Percentiles rank a stretch among this genome's conserved stretches.
Evolutionary conservation across 2,888 invertebrate species (phyloP).

Genomic region (Bedellia somnulentella): DNA sequence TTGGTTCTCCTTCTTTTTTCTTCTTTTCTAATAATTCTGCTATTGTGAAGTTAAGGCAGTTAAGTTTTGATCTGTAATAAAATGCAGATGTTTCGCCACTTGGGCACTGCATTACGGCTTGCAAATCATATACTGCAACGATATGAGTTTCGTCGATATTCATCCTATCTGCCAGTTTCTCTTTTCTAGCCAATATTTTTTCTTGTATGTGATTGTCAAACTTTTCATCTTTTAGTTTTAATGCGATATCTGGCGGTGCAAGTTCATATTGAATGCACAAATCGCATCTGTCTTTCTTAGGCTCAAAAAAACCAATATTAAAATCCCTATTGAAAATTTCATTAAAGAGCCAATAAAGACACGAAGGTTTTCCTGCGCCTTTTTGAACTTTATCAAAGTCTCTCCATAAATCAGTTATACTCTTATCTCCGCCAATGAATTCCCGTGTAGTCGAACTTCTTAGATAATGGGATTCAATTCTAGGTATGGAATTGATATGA

Average conservation of each 20-base stretch:
- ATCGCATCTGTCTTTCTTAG: constrained; percentile 13
- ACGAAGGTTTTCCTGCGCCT: constrained; percentile 8
- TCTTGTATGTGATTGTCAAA: constrained; percentile 1
- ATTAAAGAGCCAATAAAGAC: constrained; percentile 8
- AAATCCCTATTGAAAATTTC: constrained; percentile 10
- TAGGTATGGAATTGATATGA: no score
- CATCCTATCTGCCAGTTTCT: constrained; percentile 6
- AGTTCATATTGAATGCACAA: constrained; percentile 7
- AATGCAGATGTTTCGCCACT: constrained; percentile 11
- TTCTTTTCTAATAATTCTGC: no score
- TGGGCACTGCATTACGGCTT: constrained; percentile 12
- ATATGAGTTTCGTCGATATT: constrained; percentile 5
- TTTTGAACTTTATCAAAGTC: constrained; percentile 13
- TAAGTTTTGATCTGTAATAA: constrained; percentile 13
- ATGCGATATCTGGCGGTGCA: no score
- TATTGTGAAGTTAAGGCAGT: constrained; percentile 15
- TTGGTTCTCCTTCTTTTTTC: constrained; percentile 4
- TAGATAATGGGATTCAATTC: constrained; percentile 15
- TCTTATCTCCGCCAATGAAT: constrained; percentile 16
- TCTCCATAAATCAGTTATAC: constrained; percentile 15
- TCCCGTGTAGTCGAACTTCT: constrained; percentile 10
- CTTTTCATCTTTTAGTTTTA: constrained; percentile 1
- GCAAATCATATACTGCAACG: constrained; percentile 12
- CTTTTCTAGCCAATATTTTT: constrained; percentile 2
- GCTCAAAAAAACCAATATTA: constrained; percentile 9